These are phyloP conservation scores for Syrrhaptes paradoxus DNA, from an alignment of 2,113 vertebrate species.

Conservation along the genomic window DNA sequence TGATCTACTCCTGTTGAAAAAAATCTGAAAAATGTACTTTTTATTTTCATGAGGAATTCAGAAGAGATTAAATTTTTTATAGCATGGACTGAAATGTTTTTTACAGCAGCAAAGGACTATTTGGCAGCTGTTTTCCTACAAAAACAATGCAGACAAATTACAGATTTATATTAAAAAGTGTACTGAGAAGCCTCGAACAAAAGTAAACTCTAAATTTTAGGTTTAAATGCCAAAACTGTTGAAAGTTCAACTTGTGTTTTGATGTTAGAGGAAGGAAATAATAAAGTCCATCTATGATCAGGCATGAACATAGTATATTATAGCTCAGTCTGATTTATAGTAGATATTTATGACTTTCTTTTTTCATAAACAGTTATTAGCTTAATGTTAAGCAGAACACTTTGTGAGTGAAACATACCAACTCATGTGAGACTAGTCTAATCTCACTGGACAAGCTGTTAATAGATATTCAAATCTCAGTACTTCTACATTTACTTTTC, in stretches of 20 bases:
- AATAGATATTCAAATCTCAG: slow-evolving; percentile 15
- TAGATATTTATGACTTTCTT: neutral
- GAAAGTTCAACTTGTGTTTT: neutral
- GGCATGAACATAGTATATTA: neutral
- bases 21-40: neutral
- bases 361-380: slow-evolving; percentile 1
- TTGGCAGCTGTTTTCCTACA: neutral
- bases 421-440: neutral
- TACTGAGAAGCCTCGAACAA: neutral
- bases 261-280: slow-evolving; percentile 10
- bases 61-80: neutral
- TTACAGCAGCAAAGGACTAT: neutral
- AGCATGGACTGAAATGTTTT: neutral
- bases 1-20: neutral
- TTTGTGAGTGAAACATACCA: neutral
- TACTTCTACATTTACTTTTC: neutral
- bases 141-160: neutral
- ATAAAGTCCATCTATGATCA: neutral
- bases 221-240: neutral
- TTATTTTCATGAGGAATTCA: neutral
- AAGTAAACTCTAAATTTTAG: neutral
- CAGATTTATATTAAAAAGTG: neutral
- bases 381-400: slow-evolving; percentile 36
- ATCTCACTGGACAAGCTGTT: slow-evolving; percentile 41
- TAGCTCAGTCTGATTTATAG: neutral